Base-by-base conservation (phyloP, 2,888 invertebrate species). In the Torymus texanus region DNA sequence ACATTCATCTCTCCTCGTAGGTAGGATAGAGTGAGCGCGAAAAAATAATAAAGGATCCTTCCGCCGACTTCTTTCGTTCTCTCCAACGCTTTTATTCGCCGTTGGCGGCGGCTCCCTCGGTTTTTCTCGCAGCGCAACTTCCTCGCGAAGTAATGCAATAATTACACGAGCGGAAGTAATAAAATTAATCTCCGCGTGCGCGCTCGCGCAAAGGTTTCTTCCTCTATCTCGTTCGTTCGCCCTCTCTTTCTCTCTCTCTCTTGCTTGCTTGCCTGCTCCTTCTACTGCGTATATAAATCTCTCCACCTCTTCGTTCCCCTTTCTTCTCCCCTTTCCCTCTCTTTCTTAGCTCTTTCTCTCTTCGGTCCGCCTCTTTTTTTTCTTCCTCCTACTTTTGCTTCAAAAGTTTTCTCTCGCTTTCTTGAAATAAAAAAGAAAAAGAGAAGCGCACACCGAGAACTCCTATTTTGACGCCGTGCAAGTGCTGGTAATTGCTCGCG, bases 91-190 rank as follows among this genome's bases (percentile, higher is more conserved):
- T 73, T 65, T 63, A 55, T 58, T 62, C 63, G 53, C 2, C 29
- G 61, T 51, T 12, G 2, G 24, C 16, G 62, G 18, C 53, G 53
- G 10, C 13, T 53, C 5, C 13, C 3, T 16, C 55, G 18, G 21
- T 41, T 51, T 4, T 16, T 51, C n/a, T 61, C 29, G 70, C 68
- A 74, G 75, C 68, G 85, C 85, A 87, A 85, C 86, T 87, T 85
- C 85, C 85, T 85, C 83, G 84, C 74, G 84, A 86, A 88, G 88
- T 88, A 88, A 88, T 86, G 87, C 87, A 88, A 89, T 89, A 89
- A 89, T 89, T 88, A 89, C 88, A 86, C 85, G 84, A 83, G 86
- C 88, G 89, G 89, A 89, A 89, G 89, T 89, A 89, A 89, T 89
- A 88, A 88, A 89, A 89, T 88, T 89, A 89, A 89, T 89, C 88